A percentile compares a stretch with the other conserved stretches of the same genome.
phyloP scores from a whole-genome alignment of 2,888 invertebrate species.

The Tipula unca region DNA sequence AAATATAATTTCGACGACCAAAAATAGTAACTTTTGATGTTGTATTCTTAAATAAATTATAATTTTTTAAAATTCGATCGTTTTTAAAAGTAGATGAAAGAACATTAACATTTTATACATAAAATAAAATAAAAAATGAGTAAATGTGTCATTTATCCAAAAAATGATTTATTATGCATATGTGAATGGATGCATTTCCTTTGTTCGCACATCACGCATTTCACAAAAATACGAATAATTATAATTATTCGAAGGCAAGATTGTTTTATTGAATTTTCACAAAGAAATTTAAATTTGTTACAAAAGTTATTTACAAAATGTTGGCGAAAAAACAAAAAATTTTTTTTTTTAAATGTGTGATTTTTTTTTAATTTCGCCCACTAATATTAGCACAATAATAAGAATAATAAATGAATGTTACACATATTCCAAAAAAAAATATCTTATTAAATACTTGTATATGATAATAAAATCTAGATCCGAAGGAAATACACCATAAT shows the following conservation, averaged over 20 bases:
- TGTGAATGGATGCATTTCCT: not conserved
- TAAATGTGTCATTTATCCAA: not conserved
- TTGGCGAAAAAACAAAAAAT: not conserved
- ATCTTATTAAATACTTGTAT: not conserved
- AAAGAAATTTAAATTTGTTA: not conserved
- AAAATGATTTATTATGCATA: not conserved
- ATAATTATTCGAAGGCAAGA: not conserved
- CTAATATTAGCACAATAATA: not conserved
- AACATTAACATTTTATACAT: not conserved
- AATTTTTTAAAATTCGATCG: not conserved
- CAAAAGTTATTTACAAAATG: slow-evolving; percentile 1
- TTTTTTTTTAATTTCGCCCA: not conserved
- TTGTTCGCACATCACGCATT: not conserved
- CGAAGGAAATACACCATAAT: not conserved
- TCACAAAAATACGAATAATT: not conserved
- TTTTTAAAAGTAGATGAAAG: not conserved
- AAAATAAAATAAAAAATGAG: not conserved
- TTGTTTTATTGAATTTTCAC: slow-evolving; percentile 8
- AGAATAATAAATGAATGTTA: not conserved
- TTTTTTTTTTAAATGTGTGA: not conserved
- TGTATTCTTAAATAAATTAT: not conserved
- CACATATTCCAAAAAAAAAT: not conserved
- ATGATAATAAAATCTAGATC: not conserved
- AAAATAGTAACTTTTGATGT: not conserved
- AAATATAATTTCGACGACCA: not conserved